A percentile compares a stretch with the other conserved stretches of the same genome.
Evolutionary conservation across 2,888 invertebrate species (phyloP).

Genomic region (Meganola albula): DNA sequence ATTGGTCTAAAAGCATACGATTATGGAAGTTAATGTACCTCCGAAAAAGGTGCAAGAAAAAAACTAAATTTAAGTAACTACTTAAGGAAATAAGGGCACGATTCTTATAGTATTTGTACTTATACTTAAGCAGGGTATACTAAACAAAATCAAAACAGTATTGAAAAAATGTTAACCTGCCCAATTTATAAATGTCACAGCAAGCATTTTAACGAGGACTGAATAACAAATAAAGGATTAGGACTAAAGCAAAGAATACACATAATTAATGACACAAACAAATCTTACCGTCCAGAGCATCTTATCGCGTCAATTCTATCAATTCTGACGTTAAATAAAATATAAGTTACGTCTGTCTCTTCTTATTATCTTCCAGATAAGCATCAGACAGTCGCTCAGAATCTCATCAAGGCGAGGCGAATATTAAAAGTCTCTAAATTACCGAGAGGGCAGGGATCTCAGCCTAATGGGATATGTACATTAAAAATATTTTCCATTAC

Average conservation of each 20-base stretch:
- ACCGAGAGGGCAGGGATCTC: conserved; percentile 61
- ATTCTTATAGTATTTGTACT: too few species aligned
- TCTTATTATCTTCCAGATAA: conserved; percentile 73
- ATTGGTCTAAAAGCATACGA: too few species aligned
- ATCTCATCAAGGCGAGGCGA: conserved; percentile 63
- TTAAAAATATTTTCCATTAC: conserved; percentile 73
- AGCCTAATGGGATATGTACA: conserved; percentile 70
- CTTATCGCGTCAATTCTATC: conserved; percentile 70
- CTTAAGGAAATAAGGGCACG: too few species aligned
- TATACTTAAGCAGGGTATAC: too few species aligned
- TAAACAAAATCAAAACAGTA: conserved; percentile 4
- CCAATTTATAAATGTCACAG: conserved; percentile 8
- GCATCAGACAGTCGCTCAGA: conserved; percentile 71
- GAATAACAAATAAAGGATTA: conserved; percentile 17
- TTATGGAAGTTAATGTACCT: too few species aligned
- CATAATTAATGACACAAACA: conserved; percentile 69
- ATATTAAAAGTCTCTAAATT: conserved; percentile 69
- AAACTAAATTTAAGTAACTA: too few species aligned
- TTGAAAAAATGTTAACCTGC: neutral
- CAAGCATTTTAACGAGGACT: conserved; percentile 13
- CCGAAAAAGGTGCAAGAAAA: too few species aligned
- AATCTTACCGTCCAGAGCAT: conserved; percentile 52
- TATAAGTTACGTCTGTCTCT: conserved; percentile 75
- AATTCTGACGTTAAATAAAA: conserved; percentile 73
- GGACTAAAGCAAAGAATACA: conserved; percentile 41